Evolutionary conservation across 2,113 vertebrate genomes (phyloP).

Genomic region (Megaceryle maxima): DNA sequence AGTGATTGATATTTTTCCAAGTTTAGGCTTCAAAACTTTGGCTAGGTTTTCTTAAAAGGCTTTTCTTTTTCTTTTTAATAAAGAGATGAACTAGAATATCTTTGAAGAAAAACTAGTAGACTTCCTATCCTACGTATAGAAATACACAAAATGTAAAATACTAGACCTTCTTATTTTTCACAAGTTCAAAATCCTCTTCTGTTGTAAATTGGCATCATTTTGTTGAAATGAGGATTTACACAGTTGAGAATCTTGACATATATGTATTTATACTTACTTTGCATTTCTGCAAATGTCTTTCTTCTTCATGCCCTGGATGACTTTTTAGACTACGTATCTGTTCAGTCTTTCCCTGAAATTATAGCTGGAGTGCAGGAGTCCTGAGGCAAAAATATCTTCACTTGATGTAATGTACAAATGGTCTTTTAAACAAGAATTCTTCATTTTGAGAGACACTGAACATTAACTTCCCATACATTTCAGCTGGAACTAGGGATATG

Average conservation of each 20-base stretch:
- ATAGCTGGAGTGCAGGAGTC: not conserved
- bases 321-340: not conserved
- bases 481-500: not conserved
- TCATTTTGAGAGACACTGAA: not conserved
- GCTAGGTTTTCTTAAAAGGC: not conserved
- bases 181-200: not conserved
- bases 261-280: not conserved
- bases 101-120: not conserved
- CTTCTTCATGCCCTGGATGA: not conserved
- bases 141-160: not conserved
- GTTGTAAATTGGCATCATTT: not conserved
- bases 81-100: not conserved
- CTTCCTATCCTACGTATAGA: not conserved
- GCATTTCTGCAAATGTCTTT: not conserved
- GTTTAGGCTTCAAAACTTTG: not conserved
- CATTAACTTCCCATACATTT: not conserved
- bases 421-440: conserved; percentile 12
- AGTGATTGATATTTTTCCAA: not conserved
- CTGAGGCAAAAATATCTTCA: not conserved
- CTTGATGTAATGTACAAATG: not conserved
- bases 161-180: not conserved
- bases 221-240: not conserved
- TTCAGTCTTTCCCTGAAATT: conserved; percentile 6
- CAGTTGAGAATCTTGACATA: not conserved
- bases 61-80: not conserved